Conservation (phyloP, 2,888 invertebrate genomes). For the Melinaea menophilus region DNA sequence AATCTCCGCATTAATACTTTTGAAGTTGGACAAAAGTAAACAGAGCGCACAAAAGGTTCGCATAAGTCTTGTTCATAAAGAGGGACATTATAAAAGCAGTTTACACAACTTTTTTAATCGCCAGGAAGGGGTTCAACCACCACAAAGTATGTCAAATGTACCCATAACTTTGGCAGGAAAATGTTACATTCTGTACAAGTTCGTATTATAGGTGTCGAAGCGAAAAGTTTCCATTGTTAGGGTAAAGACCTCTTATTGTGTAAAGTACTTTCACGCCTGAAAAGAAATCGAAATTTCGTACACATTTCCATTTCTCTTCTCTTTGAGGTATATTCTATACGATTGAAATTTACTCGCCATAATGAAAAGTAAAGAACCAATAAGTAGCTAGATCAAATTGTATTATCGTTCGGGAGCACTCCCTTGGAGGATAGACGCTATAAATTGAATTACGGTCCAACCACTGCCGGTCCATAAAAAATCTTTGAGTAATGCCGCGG, state of each 20-base stretch:
- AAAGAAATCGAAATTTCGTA: slow-evolving; percentile 36
- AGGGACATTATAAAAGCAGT: slow-evolving; percentile 39
- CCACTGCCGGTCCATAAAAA: slow-evolving; percentile 59
- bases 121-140: slow-evolving; percentile 46
- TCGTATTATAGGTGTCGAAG: slow-evolving; percentile 56
- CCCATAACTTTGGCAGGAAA: slow-evolving; percentile 38
- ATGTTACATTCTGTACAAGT: slow-evolving; percentile 48
- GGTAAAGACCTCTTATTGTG: slow-evolving; percentile 45
- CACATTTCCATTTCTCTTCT: slow-evolving; percentile 35
- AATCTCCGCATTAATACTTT: slow-evolving; percentile 6
- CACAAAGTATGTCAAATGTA: slow-evolving; percentile 35
- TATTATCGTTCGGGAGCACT: slow-evolving; percentile 60
- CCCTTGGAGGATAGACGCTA: slow-evolving; percentile 55
- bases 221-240: slow-evolving; percentile 58
- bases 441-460: slow-evolving; percentile 69
- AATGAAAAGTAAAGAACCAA: slow-evolving; percentile 71
- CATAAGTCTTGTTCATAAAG: slow-evolving; percentile 23
- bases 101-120: slow-evolving; percentile 58
- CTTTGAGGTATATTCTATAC: slow-evolving; percentile 36
- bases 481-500: slow-evolving; percentile 46
- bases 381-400: slow-evolving; percentile 72
- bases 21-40: slow-evolving; percentile 17
- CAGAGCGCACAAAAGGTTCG: slow-evolving; percentile 12
- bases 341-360: slow-evolving; percentile 52
- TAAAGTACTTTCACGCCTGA: slow-evolving; percentile 49